A percentile compares a stretch with the other conserved stretches of the same genome.
These are phyloP conservation scores for Heliconius charithonia DNA, from an alignment of 2,888 invertebrate species.

Conservation along the genomic window DNA sequence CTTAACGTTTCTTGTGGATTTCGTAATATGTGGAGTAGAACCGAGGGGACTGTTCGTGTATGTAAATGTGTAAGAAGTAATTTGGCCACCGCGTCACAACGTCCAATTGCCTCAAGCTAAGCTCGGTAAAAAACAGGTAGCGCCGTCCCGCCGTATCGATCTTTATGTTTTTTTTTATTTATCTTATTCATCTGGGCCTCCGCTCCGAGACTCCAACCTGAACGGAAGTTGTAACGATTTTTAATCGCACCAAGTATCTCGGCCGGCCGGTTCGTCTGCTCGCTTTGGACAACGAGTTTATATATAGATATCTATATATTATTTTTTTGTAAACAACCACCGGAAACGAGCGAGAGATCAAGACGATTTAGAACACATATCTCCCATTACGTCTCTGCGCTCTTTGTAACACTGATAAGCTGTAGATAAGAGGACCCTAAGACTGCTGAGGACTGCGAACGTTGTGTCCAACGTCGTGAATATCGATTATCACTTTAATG, in stretches of 20 bases:
- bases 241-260: slow-evolving; percentile 82
- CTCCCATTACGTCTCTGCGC: slow-evolving; percentile 77
- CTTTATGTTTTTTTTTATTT: slow-evolving; percentile 81
- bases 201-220: slow-evolving; percentile 71
- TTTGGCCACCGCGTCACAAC: slow-evolving; percentile 52
- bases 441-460: slow-evolving; percentile 52
- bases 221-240: slow-evolving; percentile 84
- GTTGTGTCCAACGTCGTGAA: slow-evolving; percentile 38
- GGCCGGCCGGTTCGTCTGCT: slow-evolving; percentile 70
- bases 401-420: slow-evolving; percentile 74
- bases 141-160: slow-evolving; percentile 80
- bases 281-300: slow-evolving; percentile 73
- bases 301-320: slow-evolving; percentile 57
- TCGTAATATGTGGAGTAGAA: slow-evolving; percentile 25
- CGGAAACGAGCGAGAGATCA: slow-evolving; percentile 77
- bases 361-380: slow-evolving; percentile 78
- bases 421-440: slow-evolving; percentile 61
- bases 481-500: slow-evolving; percentile 33
- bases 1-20: background rate
- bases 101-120: slow-evolving; percentile 63
- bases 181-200: slow-evolving; percentile 79
- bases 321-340: slow-evolving; percentile 81
- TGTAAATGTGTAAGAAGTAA: slow-evolving; percentile 46
- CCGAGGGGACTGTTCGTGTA: slow-evolving; percentile 35
- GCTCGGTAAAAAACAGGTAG: slow-evolving; percentile 79